These are phyloP conservation scores for Drosophila peninsularis DNA, from an alignment of 2,888 invertebrate species.

Conservation along the genomic window DNA sequence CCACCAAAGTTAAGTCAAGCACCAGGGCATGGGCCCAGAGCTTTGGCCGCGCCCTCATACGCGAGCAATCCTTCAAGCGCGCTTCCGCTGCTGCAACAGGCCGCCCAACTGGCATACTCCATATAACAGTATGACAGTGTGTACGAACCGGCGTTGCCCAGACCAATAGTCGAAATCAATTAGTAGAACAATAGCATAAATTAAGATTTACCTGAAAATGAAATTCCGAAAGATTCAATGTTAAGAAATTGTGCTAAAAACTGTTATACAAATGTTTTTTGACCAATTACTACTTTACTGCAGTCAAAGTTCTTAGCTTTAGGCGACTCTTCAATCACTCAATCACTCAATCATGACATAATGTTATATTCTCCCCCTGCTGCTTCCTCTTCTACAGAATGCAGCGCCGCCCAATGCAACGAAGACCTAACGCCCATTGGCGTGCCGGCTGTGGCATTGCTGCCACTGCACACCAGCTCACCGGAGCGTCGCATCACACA, in stretches of 20 bases:
- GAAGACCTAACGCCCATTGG: constrained; percentile 82
- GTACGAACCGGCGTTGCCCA: too few relatives aligned
- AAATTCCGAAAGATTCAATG: neutral
- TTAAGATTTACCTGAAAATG: too few relatives aligned
- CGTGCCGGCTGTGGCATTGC: constrained; percentile 84
- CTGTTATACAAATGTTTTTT: neutral
- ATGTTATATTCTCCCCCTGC: neutral
- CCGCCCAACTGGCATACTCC: neutral
- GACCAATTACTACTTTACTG: neutral
- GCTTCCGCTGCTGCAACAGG: constrained; percentile 60
- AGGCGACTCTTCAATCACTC: neutral
- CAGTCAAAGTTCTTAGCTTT: neutral
- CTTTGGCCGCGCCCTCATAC: constrained; percentile 3
- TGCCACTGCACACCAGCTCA: constrained; percentile 84
- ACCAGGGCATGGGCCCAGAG: neutral
- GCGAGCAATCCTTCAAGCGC: constrained; percentile 73
- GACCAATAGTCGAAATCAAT: neutral
- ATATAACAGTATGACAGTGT: neutral
- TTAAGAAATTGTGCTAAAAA: neutral
- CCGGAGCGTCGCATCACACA: constrained; percentile 85
- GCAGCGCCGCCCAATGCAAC: constrained; percentile 82
- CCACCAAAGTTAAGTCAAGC: constrained; percentile 15
- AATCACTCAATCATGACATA: neutral
- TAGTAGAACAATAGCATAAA: too few relatives aligned
- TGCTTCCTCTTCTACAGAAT: constrained; percentile 69